Evolutionary conservation across 1,140 invertebrate species (phyloP), one percentile per base, ranked within the genome.

Genomic region (Solenopsis fugax): DNA sequence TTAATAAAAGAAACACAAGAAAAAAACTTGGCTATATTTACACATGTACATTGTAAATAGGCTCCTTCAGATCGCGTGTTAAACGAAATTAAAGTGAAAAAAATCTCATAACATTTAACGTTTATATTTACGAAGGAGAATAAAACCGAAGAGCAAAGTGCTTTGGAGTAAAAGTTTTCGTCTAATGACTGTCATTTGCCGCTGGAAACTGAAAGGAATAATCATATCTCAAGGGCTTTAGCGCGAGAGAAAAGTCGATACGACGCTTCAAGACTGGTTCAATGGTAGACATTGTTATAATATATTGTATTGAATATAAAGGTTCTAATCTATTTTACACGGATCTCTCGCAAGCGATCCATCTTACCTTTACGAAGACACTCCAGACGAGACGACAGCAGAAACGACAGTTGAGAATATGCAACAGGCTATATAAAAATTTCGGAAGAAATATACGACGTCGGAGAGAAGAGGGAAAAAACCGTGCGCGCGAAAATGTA

Each of bases 1-100:
- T 50, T 52, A 91, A 91, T 90, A 91, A 91, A 90, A 73, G 2
- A 62, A 21, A 56, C 24, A 50, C 12, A 76, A 72, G 77, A 76
- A 37, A 10, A 5, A 54, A 67, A 72, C 45, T 54, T 60, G 50
- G 48, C 0, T 72, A 24, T 60, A 52, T 69, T 41, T 87, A 12
- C 50, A 24, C 24, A 29, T 12, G 24, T 73, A 60, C 12, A 73
- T 81, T 37, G 34, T 16, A 71, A 81, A 5, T 71, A 50, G 37
- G 37, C n/a, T 41, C 24, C n/a, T 81, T 81, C 41, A 24, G n/a
- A 81, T 41, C n/a, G 16, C 9, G 10, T 7, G 5, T 60, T 18
- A 13, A 24, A 48, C 21, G 4, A 41, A 50, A 54, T 41, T 54
- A 54, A 18, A 21, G 50, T 10, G 48, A 41, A 10, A 80, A 80